Evolutionary conservation across 2,888 invertebrate genomes (phyloP).

Genomic region (Lasioglossum oenotherae): DNA sequence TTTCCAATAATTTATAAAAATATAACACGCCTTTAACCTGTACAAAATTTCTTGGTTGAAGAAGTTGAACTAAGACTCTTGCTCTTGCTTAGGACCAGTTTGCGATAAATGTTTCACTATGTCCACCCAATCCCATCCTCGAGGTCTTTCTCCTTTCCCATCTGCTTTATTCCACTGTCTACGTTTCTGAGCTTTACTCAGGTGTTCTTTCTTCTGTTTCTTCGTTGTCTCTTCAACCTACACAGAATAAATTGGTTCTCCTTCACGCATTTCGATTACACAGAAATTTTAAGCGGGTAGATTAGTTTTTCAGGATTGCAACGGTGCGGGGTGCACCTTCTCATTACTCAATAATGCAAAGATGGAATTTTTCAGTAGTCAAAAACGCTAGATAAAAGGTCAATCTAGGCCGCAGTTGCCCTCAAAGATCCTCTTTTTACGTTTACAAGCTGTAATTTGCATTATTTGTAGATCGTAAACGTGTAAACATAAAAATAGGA

Average conservation of each 20-base stretch:
- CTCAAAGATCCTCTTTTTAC: no score
- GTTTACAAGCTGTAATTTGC: no score
- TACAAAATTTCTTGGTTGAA: conserved; percentile 70
- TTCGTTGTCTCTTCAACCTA: conserved; percentile 84
- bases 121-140: conserved; percentile 98
- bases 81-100: conserved; percentile 86
- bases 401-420: no score
- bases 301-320: no score
- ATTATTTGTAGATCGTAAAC: no score
- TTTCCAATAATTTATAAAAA: conserved; percentile 78
- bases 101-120: conserved; percentile 98
- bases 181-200: conserved; percentile 96
- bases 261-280: neutral
- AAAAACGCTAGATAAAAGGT: no score
- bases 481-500: no score
- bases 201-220: conserved; percentile 91
- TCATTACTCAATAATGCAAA: no score
- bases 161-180: conserved; percentile 94
- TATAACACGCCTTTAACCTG: conserved; percentile 74
- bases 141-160: conserved; percentile 92
- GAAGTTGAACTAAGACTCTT: conserved; percentile 74
- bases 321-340: no score
- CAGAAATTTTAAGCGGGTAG: neutral
- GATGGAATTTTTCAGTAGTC: no score
- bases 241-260: conserved; percentile 10